phyloP scores from a whole-genome alignment of 2,797 vertebrate genomes.

The Heliangelus exortis region DNA sequence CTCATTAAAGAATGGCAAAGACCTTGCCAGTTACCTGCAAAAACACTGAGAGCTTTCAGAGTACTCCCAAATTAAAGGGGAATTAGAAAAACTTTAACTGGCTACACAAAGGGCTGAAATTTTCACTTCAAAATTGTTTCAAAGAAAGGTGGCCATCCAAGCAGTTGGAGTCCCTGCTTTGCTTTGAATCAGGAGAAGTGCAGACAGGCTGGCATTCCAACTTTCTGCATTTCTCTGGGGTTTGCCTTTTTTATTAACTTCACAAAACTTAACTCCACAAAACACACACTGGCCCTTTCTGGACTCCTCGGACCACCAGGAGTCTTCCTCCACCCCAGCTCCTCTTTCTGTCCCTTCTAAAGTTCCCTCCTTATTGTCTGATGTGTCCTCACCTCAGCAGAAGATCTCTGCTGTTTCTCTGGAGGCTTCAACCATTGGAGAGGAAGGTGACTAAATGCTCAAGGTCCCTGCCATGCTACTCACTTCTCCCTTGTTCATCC shows the following conservation, averaged over 20 bases:
- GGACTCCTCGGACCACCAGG: neutral
- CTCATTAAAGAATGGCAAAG: neutral
- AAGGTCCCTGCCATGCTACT: neutral
- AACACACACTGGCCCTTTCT: neutral
- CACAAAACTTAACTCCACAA: neutral
- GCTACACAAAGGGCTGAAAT: conserved; percentile 10
- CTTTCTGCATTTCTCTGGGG: neutral
- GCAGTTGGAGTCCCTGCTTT: neutral
- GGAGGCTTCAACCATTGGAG: neutral
- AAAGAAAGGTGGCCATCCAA: conserved; percentile 1
- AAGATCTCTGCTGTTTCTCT: neutral
- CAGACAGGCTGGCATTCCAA: neutral
- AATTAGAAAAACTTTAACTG: conserved; percentile 11
- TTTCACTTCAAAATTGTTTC: conserved; percentile 40
- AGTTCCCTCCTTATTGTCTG: neutral
- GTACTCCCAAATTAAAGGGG: conserved; percentile 13
- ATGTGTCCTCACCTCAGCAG: neutral
- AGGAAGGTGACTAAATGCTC: neutral
- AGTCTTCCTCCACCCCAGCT: neutral
- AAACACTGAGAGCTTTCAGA: neutral
- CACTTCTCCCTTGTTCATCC: neutral
- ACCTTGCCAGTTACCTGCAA: conserved; percentile 14
- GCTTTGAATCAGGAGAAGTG: neutral
- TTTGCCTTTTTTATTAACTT: conserved; percentile 2
- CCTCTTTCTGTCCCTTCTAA: neutral